Percentiles rank a stretch among this genome's conserved stretches.
phyloP scores from a whole-genome alignment of 2,888 invertebrate species.

The Sialis fuliginosa region DNA sequence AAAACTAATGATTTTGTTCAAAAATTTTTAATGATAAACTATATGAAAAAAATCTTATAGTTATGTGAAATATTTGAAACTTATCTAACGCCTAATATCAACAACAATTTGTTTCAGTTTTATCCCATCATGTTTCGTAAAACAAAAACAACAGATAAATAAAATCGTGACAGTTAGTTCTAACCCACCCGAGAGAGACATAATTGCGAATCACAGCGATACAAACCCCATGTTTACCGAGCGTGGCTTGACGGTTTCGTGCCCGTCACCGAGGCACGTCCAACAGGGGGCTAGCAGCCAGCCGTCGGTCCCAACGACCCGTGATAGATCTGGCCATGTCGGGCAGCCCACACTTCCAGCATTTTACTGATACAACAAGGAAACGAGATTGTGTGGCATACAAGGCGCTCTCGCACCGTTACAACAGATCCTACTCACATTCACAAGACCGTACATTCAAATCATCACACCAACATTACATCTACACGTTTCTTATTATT shows the following conservation, averaged over 20 bases:
- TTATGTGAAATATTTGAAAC: too few relatives aligned
- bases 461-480: conserved; percentile 8
- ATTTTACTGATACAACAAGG: conserved; percentile 9
- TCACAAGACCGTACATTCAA: conserved; percentile 3
- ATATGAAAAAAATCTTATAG: too few relatives aligned
- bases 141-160: not conserved
- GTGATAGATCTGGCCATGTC: conserved; percentile 1
- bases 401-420: conserved; percentile 1
- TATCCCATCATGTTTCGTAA: too few relatives aligned
- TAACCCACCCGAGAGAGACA: not conserved
- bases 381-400: conserved; percentile 9
- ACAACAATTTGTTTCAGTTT: too few relatives aligned
- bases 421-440: not conserved
- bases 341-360: conserved; percentile 3
- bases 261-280: conserved; percentile 7
- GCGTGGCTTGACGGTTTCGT: conserved; percentile 3
- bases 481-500: too few relatives aligned
- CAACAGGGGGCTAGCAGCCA: conserved; percentile 3
- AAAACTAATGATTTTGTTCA: too few relatives aligned
- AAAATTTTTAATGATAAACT: too few relatives aligned
- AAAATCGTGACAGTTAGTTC: not conserved
- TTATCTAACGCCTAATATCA: too few relatives aligned
- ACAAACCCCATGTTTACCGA: conserved; percentile 5
- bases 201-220: conserved; percentile 2
- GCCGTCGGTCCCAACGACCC: conserved; percentile 4